Base-by-base conservation (phyloP, 2,113 vertebrate genomes). In the Bucco capensis region DNA sequence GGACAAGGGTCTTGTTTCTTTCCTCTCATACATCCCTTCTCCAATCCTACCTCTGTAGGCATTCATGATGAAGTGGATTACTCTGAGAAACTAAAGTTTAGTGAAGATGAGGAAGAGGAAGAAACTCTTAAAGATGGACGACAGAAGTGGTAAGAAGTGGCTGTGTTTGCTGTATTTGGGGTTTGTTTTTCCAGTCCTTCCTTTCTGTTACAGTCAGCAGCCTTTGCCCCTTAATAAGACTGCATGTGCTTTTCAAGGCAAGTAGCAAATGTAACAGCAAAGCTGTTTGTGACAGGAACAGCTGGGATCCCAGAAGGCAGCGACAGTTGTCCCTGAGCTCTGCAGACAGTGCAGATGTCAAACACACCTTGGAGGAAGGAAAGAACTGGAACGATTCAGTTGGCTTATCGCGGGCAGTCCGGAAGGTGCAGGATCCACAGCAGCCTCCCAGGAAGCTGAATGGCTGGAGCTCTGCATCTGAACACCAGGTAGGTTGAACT, bases 41-140 rank as follows among this genome's bases (percentile, higher is more conserved):
- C 14, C 31, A 12, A 74, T 72, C 14, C 24, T 89, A 5, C 35
- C 37, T n/a, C 50, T 2, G 0, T 28, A 99, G 99, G 99, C 83
- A 98, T 99, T 80, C 99, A 99, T 6, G 99, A 99, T 85, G 99
- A 99, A 97, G 99, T 99, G 62, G 99, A 99, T 97, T 99, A 99
- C 79, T 98, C 99, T 3, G 99, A 99, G 95, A 99, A 99, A 72
- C 94, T 99, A 8, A 99, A 99, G 87, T 99, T 99, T 93, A 99
- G 99, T 73, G 99, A 99, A 57, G 99, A 99, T 58, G 99, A 99
- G 83, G 99, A 99, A 9, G 99, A 99, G 53, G 99, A 99, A 62
- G 99, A 99, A 18, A 97, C 97, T 14, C 97, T 98, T 84, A 97
- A 97, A 83, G 98, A 99, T 1, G 98, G 98, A 93, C 98, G 97